Evolutionary conservation across 2,888 invertebrate species (phyloP).

Genomic region (Drosophila melanosoma): DNA sequence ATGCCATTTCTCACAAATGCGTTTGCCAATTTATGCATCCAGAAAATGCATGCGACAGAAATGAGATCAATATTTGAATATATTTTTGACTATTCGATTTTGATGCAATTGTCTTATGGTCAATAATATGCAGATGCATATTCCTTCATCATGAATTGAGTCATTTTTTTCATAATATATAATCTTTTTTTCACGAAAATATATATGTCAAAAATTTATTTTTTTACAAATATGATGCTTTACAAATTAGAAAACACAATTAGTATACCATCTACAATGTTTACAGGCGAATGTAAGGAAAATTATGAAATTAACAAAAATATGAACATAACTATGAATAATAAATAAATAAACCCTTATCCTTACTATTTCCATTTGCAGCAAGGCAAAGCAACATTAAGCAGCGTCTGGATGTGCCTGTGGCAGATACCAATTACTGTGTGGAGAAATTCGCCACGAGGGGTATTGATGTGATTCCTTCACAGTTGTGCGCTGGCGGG

Average conservation of each 20-base stretch:
- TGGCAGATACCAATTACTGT: slow-evolving; percentile 86
- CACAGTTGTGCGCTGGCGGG: slow-evolving; percentile 85
- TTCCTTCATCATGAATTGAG: no score
- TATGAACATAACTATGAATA: not conserved
- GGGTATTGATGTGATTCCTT: slow-evolving; percentile 59
- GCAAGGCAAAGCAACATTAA: slow-evolving; percentile 81
- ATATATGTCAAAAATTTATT: no score
- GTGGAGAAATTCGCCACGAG: slow-evolving; percentile 71
- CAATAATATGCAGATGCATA: no score
- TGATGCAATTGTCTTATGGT: no score
- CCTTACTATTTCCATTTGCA: slow-evolving; percentile 30
- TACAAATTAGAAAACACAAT: not conserved
- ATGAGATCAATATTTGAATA: no score
- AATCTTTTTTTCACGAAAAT: no score
- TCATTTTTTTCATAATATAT: no score
- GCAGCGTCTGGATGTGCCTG: slow-evolving; percentile 85
- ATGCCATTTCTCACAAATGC: no score
- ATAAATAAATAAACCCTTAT: not conserved
- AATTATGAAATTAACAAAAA: not conserved
- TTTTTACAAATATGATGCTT: not conserved
- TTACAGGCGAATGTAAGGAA: not conserved
- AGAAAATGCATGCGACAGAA: no score
- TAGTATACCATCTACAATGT: not conserved
- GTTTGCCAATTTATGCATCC: no score
- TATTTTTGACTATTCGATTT: no score